Percentiles rank a stretch among this genome's conserved stretches.
phyloP scores from a whole-genome alignment of 2,888 invertebrate species.

The Apamea monoglypha region DNA sequence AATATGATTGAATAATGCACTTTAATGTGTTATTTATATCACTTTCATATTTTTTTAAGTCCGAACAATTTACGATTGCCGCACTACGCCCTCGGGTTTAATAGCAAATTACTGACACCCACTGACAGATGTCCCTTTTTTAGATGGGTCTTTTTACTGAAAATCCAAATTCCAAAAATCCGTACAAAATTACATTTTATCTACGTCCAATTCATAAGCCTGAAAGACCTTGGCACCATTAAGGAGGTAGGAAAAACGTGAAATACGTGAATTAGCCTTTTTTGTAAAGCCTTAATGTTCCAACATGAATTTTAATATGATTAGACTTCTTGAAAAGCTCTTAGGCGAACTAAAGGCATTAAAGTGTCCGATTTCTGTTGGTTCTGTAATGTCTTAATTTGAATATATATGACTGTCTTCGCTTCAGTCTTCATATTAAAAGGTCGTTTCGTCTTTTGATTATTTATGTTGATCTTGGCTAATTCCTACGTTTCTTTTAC shows the following conservation, averaged over 20 bases:
- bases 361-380: conserved; percentile 27
- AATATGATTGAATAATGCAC: no score
- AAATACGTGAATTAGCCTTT: conserved; percentile 27
- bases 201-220: conserved; percentile 7
- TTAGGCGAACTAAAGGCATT: conserved; percentile 18
- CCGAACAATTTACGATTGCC: no score
- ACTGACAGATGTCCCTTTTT: not conserved
- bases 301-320: conserved; percentile 51
- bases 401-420: conserved; percentile 18
- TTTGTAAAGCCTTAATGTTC: conserved; percentile 20
- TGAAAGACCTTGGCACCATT: conserved; percentile 12
- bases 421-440: conserved; percentile 9
- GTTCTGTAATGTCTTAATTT: conserved; percentile 29
- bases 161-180: not conserved
- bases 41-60: no score
- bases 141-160: not conserved
- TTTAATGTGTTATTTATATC: no score
- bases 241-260: conserved; percentile 14
- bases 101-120: not conserved
- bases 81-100: no score
- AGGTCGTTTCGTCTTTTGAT: conserved; percentile 4
- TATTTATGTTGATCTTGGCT: conserved; percentile 9
- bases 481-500: not conserved
- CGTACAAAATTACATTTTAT: conserved; percentile 30
- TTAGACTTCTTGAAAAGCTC: conserved; percentile 20